Evolutionary conservation across 2,888 invertebrate species (phyloP).

Genomic region (Platycnemis pennipes): DNA sequence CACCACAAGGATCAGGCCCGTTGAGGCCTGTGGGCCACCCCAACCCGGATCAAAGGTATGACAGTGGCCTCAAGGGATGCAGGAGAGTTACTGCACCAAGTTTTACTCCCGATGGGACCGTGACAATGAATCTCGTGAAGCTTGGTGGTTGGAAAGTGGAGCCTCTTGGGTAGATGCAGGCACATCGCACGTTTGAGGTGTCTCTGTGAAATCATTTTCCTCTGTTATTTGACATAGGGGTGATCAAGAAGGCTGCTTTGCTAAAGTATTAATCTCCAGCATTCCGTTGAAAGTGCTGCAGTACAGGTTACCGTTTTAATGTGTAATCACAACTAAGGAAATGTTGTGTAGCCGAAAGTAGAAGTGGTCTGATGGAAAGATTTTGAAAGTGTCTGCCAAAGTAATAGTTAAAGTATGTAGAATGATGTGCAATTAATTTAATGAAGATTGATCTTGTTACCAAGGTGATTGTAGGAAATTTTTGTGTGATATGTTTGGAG

Average conservation of each 20-base stretch:
- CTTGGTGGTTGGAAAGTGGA: slow-evolving; percentile 21
- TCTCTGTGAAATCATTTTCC: not conserved
- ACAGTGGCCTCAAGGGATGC: slow-evolving; percentile 42
- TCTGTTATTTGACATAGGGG: not conserved
- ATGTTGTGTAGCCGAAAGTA: not conserved
- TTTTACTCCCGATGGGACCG: slow-evolving; percentile 17
- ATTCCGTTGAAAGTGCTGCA: not conserved
- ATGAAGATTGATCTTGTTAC: not conserved
- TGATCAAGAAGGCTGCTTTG: not conserved
- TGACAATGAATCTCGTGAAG: not conserved
- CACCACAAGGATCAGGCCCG: slow-evolving; percentile 46
- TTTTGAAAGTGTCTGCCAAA: slow-evolving; percentile 34
- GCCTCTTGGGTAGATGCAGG: slow-evolving; percentile 42
- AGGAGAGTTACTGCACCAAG: slow-evolving; percentile 35
- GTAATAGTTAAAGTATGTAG: not conserved
- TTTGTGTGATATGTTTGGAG: not conserved
- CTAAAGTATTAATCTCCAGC: slow-evolving; percentile 1
- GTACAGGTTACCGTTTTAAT: not conserved
- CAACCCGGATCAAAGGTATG: slow-evolving; percentile 57
- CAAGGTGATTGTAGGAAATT: not conserved
- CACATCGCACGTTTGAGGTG: slow-evolving; percentile 42
- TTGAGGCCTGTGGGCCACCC: slow-evolving; percentile 31
- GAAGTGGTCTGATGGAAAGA: not conserved
- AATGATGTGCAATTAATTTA: not conserved
- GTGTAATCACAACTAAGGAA: not conserved